Base-by-base conservation (phyloP, 2,888 invertebrate species). In the Zeuzera pyrina region DNA sequence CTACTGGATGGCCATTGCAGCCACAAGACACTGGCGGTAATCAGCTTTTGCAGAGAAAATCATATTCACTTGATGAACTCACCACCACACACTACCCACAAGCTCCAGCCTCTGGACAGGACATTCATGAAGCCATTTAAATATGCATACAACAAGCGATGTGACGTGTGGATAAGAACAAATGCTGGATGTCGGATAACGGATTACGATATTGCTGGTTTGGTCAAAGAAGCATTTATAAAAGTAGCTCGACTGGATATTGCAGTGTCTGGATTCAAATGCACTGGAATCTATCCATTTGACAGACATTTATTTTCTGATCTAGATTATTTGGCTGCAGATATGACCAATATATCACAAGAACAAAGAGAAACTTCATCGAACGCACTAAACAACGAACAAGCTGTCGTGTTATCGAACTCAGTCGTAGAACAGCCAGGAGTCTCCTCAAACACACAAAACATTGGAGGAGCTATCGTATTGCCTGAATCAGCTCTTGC, bases 71-170 rank as follows among this genome's bases (percentile, higher is more conserved):
- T 47, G 33, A 19, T 45, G n/a, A 38, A 41, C 26, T 33, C 39
- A 21, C 48, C n/a, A n/a, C n/a, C n/a, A n/a, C n/a, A n/a, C n/a
- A n/a, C n/a, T n/a, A n/a, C n/a, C n/a, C n/a, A n/a, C 46, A 45
- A 45, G 27, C 41, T 52, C 4, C 45, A 49, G 27, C 49, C 44
- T 6, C 33, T 47, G 19, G 47, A 52, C 31, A 38, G 45, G 13
- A 30, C 44, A 23, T 45, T 48, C 28, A 46, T 48, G 43, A 44
- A 42, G 27, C 45, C 47, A 8, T 43, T 49, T 27, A 49, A 49
- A 34, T 31, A 41, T 36, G 41, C 42, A 12, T 42, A 39, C 13
- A 36, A 25, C 27, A 28, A 44, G 13, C 35, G 15, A 36, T 42
- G 43, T 19, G 41, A 32, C 8, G 1, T 38, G 30, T 44, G 40